Percentiles rank a stretch among this genome's conserved stretches.
phyloP scores from a whole-genome alignment of 2,797 vertebrate species.

The Tragelaphus eurycerus region DNA sequence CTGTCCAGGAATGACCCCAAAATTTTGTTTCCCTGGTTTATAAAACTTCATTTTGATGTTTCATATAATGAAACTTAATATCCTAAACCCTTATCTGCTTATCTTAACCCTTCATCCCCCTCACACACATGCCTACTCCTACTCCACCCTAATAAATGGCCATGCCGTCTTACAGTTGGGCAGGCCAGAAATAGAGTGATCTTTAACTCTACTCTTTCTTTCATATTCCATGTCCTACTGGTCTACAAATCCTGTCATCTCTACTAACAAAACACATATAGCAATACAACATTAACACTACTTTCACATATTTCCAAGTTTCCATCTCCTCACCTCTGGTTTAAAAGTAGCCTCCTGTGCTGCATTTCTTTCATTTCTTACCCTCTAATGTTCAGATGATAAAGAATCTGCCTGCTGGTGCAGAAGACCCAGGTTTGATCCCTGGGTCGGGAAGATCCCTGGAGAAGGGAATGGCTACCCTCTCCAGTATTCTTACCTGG shows the following conservation, averaged over 20 bases:
- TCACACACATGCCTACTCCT: neutral
- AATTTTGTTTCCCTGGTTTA: neutral
- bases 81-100: neutral
- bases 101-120: neutral
- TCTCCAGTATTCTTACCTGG: neutral
- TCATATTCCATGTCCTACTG: neutral
- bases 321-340: neutral
- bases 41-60: neutral
- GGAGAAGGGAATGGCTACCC: neutral
- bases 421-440: neutral
- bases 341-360: neutral
- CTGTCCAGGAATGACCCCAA: neutral
- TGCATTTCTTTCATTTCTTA: neutral
- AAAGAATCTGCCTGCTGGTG: neutral
- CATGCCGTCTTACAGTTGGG: no score
- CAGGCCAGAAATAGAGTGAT: neutral
- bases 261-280: neutral
- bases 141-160: neutral
- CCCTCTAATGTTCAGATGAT: neutral
- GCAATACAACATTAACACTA: neutral
- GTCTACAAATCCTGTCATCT: neutral
- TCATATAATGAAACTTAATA: neutral
- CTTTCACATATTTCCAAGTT: neutral
- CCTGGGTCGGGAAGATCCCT: neutral
- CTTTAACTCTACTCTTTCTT: neutral